These are phyloP conservation scores for Phenganax marumi DNA, from an alignment of 92 coral and sea anemone species.

Conservation along the genomic window DNA sequence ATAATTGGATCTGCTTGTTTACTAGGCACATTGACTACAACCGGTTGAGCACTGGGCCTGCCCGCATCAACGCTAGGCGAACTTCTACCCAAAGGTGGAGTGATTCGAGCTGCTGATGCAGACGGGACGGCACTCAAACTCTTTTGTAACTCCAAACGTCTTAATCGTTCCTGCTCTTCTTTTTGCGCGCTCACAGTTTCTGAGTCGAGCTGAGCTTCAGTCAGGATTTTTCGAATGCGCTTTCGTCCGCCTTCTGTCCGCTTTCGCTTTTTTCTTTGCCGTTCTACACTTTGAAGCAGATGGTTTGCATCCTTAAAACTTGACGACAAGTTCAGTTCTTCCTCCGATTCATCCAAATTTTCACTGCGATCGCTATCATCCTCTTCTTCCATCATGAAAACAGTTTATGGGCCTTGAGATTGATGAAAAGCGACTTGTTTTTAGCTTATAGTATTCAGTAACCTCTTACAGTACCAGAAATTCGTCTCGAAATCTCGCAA, in stretches of 20 bases:
- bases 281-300: slow-evolving; percentile 19
- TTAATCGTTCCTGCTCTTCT: slow-evolving; percentile 81
- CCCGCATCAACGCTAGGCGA: slow-evolving; percentile 7
- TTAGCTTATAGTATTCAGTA: too few species aligned
- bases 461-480: too few species aligned
- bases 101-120: slow-evolving; percentile 14
- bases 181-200: slow-evolving; percentile 84
- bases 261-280: slow-evolving; percentile 59
- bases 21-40: slow-evolving; percentile 68
- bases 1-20: slow-evolving; percentile 62
- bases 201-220: slow-evolving; percentile 67
- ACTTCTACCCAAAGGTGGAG: slow-evolving; percentile 30
- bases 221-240: slow-evolving; percentile 75
- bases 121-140: slow-evolving; percentile 61
- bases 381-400: background rate
- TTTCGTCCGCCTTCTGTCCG: slow-evolving; percentile 64
- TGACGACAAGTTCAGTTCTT: background rate
- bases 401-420: background rate
- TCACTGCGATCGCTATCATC: background rate
- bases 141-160: slow-evolving; percentile 84
- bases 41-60: slow-evolving; percentile 51
- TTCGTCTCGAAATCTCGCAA: too few species aligned
- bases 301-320: background rate
- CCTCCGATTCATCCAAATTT: slow-evolving; percentile 3
- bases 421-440: too few species aligned